Conservation (phyloP, 2,113 vertebrate species). For the Muntiacus muntjak region DNA sequence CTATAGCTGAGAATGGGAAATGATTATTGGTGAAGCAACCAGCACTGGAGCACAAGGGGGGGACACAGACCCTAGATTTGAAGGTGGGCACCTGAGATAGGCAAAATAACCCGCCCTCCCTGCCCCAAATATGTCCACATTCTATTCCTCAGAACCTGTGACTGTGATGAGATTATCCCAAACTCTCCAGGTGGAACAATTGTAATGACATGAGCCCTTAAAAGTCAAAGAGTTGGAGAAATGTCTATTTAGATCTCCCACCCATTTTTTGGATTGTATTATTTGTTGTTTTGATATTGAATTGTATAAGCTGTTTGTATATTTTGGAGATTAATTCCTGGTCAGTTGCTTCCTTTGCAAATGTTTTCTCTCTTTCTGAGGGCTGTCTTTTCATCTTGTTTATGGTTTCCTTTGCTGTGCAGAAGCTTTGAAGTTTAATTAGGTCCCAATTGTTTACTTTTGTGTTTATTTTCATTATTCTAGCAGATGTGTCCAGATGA, state of each 20-base stretch:
- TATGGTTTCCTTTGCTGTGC: not conserved
- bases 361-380: not conserved
- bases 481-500: not conserved
- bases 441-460: not conserved
- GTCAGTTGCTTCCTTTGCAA: not conserved
- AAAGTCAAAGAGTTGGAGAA: not conserved
- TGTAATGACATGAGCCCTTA: not conserved
- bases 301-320: not conserved
- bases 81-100: not conserved
- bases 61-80: not conserved
- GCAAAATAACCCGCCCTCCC: not conserved
- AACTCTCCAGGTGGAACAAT: not conserved
- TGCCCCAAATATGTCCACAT: not conserved
- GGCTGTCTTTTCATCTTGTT: not conserved
- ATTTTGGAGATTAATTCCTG: not conserved
- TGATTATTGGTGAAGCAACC: not conserved
- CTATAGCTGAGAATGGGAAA: not conserved
- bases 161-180: not conserved
- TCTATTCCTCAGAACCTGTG: not conserved
- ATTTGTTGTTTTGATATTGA: not conserved
- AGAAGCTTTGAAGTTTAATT: not conserved
- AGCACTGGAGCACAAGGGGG: not conserved
- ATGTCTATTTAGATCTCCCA: not conserved
- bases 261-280: not conserved
- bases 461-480: not conserved